These are phyloP conservation scores for Sinotaia quadrata DNA, from an alignment of 2,888 invertebrate species.

Conservation along the genomic window DNA sequence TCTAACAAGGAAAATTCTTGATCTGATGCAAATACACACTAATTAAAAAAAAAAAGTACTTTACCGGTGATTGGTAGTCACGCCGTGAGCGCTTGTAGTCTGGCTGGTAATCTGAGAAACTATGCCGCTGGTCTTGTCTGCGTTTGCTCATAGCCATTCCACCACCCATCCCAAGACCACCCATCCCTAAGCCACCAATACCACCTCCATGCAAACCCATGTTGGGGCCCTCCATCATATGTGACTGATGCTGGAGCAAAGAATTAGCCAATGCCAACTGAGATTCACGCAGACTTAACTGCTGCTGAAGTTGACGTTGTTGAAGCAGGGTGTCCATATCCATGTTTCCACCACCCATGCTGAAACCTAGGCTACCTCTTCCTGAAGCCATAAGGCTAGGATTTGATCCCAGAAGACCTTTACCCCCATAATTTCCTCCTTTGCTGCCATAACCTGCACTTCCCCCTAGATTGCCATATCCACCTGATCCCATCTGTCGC, in stretches of 20 bases:
- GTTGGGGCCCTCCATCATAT: constrained; percentile 23
- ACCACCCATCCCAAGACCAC: constrained; percentile 2
- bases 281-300: constrained; percentile 33
- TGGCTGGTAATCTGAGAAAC: neutral
- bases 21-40: no score
- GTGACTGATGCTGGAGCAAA: constrained; percentile 35
- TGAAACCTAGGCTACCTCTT: constrained; percentile 1
- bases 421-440: constrained; percentile 5
- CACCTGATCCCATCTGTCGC: constrained; percentile 4
- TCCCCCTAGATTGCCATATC: constrained; percentile 5
- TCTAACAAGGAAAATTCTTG: no score
- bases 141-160: constrained; percentile 21
- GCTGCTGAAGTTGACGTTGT: constrained; percentile 32
- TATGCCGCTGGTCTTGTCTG: constrained; percentile 8
- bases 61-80: constrained; percentile 19
- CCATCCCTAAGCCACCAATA: neutral
- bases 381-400: constrained; percentile 18
- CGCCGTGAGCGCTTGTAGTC: constrained; percentile 20
- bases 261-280: constrained; percentile 41
- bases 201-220: constrained; percentile 16
- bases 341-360: constrained; percentile 8
- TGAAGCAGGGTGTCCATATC: constrained; percentile 31
- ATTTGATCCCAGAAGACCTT: constrained; percentile 24
- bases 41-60: no score
- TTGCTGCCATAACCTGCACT: neutral